phyloP scores from a whole-genome alignment of 2,797 vertebrate genomes.

The Harpagifer antarcticus region DNA sequence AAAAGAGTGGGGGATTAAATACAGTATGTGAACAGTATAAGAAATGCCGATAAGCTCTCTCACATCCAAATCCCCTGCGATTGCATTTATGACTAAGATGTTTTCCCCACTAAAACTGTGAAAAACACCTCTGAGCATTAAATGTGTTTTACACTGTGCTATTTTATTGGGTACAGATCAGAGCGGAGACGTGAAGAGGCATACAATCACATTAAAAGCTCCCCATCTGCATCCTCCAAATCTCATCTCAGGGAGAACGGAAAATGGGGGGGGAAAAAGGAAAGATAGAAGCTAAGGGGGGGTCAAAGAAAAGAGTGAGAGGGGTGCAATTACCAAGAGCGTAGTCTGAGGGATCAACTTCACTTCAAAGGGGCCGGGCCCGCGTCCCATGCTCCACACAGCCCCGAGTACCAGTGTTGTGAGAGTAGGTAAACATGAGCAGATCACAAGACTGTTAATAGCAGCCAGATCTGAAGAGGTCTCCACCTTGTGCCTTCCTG shows the following conservation, averaged over 20 bases:
- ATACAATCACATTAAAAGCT: slow-evolving; percentile 64
- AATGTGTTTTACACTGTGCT: slow-evolving; percentile 22
- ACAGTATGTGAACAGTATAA: slow-evolving; percentile 18
- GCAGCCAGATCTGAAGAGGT: slow-evolving; percentile 86
- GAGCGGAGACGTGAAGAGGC: slow-evolving; percentile 51
- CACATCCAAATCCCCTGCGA: background rate
- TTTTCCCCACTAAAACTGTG: background rate
- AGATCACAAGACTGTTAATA: slow-evolving; percentile 87
- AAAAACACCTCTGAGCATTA: background rate
- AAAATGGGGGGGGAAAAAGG: slow-evolving; percentile 14
- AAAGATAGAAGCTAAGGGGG: background rate
- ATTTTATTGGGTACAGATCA: slow-evolving; percentile 59
- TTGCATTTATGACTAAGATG: background rate
- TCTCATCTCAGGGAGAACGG: slow-evolving; percentile 58
- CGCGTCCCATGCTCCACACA: slow-evolving; percentile 73
- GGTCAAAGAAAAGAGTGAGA: slow-evolving; percentile 26
- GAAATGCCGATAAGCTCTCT: background rate
- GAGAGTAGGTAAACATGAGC: slow-evolving; percentile 86
- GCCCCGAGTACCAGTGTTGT: slow-evolving; percentile 78
- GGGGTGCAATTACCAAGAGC: slow-evolving; percentile 84
- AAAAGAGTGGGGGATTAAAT: background rate
- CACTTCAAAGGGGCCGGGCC: slow-evolving; percentile 85
- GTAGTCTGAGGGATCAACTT: slow-evolving; percentile 85
- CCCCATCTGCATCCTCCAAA: slow-evolving; percentile 69
- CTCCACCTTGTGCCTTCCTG: slow-evolving; percentile 81